These are phyloP conservation scores for Pocillopora meandrina DNA, from an alignment of 92 coral and sea anemone species.

Conservation along the genomic window DNA sequence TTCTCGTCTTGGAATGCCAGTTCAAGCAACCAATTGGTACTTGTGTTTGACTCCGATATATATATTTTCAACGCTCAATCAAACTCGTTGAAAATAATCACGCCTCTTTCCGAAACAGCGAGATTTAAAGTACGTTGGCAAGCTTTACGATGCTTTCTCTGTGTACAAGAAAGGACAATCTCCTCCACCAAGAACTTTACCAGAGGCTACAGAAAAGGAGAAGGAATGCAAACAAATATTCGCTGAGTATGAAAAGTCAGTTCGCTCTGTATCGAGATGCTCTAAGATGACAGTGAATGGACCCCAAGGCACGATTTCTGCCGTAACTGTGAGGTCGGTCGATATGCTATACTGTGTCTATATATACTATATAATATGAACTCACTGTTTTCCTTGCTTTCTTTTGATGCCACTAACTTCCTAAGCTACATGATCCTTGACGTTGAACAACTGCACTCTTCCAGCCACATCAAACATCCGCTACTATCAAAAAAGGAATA, in stretches of 20 bases:
- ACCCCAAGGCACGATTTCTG: conserved; percentile 59
- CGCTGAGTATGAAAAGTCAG: conserved; percentile 34
- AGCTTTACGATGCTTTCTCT: conserved; percentile 51
- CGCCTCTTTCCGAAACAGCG: conserved; percentile 42
- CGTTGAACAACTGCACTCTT: no score
- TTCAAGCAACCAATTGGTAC: conserved; percentile 46
- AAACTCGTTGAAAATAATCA: conserved; percentile 43
- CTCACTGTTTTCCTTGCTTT: conserved; percentile 30
- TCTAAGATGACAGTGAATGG: conserved; percentile 43
- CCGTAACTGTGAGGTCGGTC: conserved; percentile 58
- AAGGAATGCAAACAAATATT: conserved; percentile 42
- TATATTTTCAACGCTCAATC: no score
- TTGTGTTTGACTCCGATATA: no score
- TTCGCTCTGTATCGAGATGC: conserved; percentile 33
- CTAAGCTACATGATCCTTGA: no score
- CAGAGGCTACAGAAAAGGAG: conserved; percentile 51
- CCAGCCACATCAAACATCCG: no score
- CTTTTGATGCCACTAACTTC: not conserved
- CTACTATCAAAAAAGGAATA: no score
- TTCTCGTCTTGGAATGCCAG: conserved; percentile 44
- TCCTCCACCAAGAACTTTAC: conserved; percentile 32
- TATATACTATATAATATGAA: conserved; percentile 42
- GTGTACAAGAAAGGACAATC: conserved; percentile 50
- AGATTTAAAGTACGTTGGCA: conserved; percentile 36
- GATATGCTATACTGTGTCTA: conserved; percentile 36